Evolutionary conservation across 2,888 invertebrate genomes (phyloP).

Genomic region (Hypomecis punctinalis): DNA sequence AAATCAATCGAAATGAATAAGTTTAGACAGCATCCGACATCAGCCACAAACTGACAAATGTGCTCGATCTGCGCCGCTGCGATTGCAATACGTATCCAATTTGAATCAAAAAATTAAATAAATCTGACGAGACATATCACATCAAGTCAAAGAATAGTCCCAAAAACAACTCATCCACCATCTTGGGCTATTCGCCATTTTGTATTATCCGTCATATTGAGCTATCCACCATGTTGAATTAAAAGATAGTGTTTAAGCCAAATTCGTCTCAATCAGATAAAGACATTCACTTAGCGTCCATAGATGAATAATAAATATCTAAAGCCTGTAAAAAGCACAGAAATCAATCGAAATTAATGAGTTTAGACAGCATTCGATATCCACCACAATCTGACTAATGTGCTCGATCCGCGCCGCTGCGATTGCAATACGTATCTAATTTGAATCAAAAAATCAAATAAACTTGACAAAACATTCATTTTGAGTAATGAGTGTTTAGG

Average conservation of each 20-base stretch:
- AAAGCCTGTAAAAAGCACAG: too few species aligned
- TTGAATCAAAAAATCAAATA: constrained; percentile 25
- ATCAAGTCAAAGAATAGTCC: too few species aligned
- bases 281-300: too few species aligned
- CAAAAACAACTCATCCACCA: too few species aligned
- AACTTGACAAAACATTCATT: constrained; percentile 19
- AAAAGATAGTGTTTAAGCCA: too few species aligned
- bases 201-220: too few species aligned
- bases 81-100: constrained; percentile 21
- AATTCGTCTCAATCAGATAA: too few species aligned
- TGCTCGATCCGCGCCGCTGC: constrained; percentile 14
- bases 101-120: constrained; percentile 25
- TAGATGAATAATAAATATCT: too few species aligned
- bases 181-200: too few species aligned
- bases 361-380: not conserved
- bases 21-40: not conserved
- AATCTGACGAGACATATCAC: constrained; percentile 20
- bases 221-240: too few species aligned
- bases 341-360: not conserved
- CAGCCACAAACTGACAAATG: constrained; percentile 19
- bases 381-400: constrained; percentile 20
- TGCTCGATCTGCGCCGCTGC: constrained; percentile 14
- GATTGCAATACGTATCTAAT: constrained; percentile 21
- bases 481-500: too few species aligned
- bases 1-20: not conserved